phyloP scores from a whole-genome alignment of 2,113 vertebrate species.

The Serinus canaria region DNA sequence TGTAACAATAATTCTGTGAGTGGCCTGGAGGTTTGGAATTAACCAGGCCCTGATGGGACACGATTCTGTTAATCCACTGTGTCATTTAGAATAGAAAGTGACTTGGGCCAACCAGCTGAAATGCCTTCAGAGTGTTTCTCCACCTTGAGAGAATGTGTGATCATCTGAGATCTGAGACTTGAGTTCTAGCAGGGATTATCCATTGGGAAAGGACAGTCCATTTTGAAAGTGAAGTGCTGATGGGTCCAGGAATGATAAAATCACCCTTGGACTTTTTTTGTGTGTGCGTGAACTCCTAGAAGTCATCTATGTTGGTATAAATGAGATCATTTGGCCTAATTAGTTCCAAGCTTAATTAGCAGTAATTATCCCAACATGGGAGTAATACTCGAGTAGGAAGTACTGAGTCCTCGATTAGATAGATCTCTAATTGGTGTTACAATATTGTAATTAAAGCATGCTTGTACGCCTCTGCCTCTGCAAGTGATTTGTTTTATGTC shows the following conservation, averaged over 20 bases:
- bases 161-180: background rate
- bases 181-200: background rate
- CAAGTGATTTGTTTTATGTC: conserved; percentile 84
- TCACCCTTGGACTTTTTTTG: conserved; percentile 67
- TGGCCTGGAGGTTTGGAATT: background rate
- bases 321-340: conserved; percentile 87
- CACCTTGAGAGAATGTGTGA: background rate
- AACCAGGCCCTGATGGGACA: background rate
- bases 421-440: conserved; percentile 88
- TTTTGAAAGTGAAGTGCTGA: conserved; percentile 54
- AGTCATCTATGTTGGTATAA: conserved; percentile 86
- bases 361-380: conserved; percentile 89
- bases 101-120: background rate
- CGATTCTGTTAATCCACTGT: background rate
- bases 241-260: conserved; percentile 69
- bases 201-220: background rate
- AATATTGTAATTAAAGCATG: conserved; percentile 87
- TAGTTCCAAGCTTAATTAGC: conserved; percentile 89
- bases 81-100: background rate
- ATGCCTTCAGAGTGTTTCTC: background rate
- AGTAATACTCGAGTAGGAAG: conserved; percentile 85
- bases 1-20: background rate
- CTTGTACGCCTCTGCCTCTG: conserved; percentile 79
- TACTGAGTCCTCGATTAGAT: conserved; percentile 84
- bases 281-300: conserved; percentile 74